These are phyloP conservation scores for Agapostemon virescens DNA, from an alignment of 2,888 invertebrate species.

Conservation along the genomic window DNA sequence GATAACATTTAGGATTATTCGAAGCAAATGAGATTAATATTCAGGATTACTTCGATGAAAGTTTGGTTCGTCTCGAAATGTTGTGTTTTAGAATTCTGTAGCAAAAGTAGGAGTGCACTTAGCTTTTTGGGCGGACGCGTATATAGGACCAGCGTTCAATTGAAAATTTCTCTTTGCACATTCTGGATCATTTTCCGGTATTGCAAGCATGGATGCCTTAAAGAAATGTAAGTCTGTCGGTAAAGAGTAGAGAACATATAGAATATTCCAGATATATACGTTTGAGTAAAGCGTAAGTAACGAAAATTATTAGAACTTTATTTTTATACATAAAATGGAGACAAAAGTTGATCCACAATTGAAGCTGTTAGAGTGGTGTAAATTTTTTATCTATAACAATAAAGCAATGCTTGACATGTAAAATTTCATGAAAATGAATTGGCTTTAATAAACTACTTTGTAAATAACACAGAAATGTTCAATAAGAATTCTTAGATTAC, in stretches of 20 bases:
- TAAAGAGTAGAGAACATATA: background rate
- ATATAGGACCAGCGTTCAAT: slow-evolving; percentile 1
- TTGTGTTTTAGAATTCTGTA: background rate
- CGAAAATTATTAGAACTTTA: background rate
- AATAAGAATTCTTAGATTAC: background rate
- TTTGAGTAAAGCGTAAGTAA: background rate
- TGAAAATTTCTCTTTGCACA: slow-evolving; percentile 28
- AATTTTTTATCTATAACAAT: background rate
- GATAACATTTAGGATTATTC: background rate
- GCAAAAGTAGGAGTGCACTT: background rate
- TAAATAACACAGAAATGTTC: background rate
- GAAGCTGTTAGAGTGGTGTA: background rate
- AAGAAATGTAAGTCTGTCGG: slow-evolving; percentile 16
- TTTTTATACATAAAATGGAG: background rate
- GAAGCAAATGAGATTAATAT: background rate
- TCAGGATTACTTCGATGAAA: background rate
- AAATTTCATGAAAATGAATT: background rate
- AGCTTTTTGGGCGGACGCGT: background rate
- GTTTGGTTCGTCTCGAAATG: background rate
- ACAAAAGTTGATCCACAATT: background rate
- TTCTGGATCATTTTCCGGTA: slow-evolving; percentile 43
- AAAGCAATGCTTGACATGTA: background rate
- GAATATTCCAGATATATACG: background rate
- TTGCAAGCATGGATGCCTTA: slow-evolving; percentile 12
- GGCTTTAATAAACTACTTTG: background rate